Conservation (phyloP, 1,140 invertebrate species). For the Dendrolimus kikuchii region DNA sequence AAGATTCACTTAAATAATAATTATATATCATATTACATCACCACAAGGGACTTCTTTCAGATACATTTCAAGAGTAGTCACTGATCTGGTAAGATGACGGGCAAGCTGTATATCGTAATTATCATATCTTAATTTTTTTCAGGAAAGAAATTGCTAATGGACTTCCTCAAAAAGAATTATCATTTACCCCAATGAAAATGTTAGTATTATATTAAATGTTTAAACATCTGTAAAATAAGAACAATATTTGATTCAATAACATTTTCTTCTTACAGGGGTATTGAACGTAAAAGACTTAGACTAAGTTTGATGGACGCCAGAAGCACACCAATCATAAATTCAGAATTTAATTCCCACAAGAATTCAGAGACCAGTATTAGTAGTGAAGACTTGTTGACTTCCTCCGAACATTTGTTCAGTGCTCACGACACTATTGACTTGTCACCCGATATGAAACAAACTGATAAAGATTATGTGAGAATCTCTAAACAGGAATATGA, state of each 20-base stretch:
- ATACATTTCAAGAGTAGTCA: too few species aligned
- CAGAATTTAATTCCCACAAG: slow-evolving; percentile 47
- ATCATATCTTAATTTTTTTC: slow-evolving; percentile 13
- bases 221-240: too few species aligned
- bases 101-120: background rate
- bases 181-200: slow-evolving; percentile 65
- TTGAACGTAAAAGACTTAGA: slow-evolving; percentile 59
- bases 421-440: slow-evolving; percentile 57
- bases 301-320: slow-evolving; percentile 57
- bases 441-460: slow-evolving; percentile 54
- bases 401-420: slow-evolving; percentile 61
- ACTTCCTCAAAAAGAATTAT: slow-evolving; percentile 58
- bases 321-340: slow-evolving; percentile 44
- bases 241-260: background rate
- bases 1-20: too few species aligned
- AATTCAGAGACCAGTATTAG: slow-evolving; percentile 59
- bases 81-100: background rate
- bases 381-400: slow-evolving; percentile 59
- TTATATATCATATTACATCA: too few species aligned
- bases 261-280: slow-evolving; percentile 37
- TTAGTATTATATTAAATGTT: slow-evolving; percentile 27
- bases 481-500: slow-evolving; percentile 83
- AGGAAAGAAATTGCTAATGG: slow-evolving; percentile 69
- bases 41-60: too few species aligned
- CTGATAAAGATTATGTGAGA: slow-evolving; percentile 76